Conservation (phyloP, 2,888 invertebrate genomes). For the Drosophila paranaensis region DNA sequence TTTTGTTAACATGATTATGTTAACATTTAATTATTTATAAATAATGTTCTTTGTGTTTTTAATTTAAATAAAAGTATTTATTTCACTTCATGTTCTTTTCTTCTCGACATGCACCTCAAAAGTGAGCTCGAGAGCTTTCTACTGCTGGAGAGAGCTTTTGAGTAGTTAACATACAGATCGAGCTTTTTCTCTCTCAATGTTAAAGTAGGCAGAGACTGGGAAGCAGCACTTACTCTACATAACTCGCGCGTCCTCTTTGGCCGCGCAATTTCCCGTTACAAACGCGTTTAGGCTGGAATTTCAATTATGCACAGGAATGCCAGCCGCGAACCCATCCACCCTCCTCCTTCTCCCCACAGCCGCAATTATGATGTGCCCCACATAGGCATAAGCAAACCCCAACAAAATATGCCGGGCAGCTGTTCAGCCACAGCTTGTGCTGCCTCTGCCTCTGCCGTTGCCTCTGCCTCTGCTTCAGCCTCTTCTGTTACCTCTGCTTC, state of each 20-base stretch:
- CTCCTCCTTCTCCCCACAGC: slow-evolving; percentile 1
- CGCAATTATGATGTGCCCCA: slow-evolving; percentile 68
- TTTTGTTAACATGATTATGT: no score
- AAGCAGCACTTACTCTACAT: no score
- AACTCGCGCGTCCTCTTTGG: slow-evolving; percentile 62
- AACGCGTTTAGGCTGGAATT: slow-evolving; percentile 78
- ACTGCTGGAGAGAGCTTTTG: no score
- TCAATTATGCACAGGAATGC: slow-evolving; percentile 77
- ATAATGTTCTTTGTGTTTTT: no score
- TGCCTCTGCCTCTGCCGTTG: background rate
- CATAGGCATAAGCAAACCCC: slow-evolving; percentile 48
- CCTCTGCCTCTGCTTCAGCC: background rate
- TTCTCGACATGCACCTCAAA: no score
- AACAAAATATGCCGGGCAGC: slow-evolving; percentile 61
- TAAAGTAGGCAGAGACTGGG: no score
- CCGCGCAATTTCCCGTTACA: slow-evolving; percentile 76
- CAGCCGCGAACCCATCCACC: slow-evolving; percentile 21
- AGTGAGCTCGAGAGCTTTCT: no score
- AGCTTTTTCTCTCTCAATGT: no score
- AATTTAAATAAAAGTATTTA: no score
- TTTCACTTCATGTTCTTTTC: no score
- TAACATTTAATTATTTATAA: no score
- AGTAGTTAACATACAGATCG: no score
- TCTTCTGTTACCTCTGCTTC: slow-evolving; percentile 5
- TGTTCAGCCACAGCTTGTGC: slow-evolving; percentile 23